Evolutionary conservation across 2,888 invertebrate species (phyloP).

Genomic region (Hermodice carunculata): DNA sequence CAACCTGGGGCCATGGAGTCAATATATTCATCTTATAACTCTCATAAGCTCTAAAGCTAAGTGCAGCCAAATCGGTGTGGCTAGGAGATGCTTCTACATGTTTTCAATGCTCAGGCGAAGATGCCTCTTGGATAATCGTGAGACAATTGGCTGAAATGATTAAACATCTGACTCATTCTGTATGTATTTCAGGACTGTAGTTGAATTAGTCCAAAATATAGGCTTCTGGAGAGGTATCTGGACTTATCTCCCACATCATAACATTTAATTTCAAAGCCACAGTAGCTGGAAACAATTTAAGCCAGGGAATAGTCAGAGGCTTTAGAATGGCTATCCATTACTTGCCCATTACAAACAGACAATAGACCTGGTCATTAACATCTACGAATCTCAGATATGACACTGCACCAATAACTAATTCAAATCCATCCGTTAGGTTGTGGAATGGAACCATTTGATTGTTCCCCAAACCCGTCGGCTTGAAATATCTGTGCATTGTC

Average conservation of each 20-base stretch:
- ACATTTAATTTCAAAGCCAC: no score
- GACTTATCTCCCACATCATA: no score
- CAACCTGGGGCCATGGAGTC: no score
- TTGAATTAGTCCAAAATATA: background rate
- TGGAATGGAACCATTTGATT: background rate
- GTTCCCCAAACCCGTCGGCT: background rate
- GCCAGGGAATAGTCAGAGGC: background rate
- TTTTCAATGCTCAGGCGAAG: background rate
- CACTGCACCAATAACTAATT: background rate
- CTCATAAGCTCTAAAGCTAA: no score
- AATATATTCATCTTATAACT: no score
- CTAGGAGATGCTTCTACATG: background rate
- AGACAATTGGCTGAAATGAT: background rate
- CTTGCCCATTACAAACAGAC: background rate
- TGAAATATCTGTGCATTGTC: no score
- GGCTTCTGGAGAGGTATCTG: no score
- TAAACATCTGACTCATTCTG: background rate
- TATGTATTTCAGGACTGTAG: background rate
- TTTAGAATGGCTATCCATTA: background rate
- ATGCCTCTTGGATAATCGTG: background rate
- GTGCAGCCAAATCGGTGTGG: background rate
- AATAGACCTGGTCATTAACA: background rate
- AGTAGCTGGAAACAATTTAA: background rate
- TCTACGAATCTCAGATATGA: background rate
- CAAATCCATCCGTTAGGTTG: background rate